A percentile compares a stretch with the other conserved stretches of the same genome.
phyloP scores from a whole-genome alignment of 2,888 invertebrate genomes.

The Drosophila stalkeri region DNA sequence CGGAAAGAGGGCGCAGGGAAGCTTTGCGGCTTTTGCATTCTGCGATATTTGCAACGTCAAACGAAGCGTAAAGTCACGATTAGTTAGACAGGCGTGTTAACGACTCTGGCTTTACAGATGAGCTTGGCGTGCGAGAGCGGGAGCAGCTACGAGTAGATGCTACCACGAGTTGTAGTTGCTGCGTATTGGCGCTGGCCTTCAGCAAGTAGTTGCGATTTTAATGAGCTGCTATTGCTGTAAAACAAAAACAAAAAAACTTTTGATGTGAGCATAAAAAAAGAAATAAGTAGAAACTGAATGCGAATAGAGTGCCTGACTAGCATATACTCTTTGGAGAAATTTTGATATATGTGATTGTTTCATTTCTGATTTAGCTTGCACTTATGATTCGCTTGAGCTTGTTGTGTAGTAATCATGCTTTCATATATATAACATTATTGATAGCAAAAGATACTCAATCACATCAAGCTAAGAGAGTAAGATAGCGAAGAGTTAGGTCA shows the following conservation, averaged over 20 bases:
- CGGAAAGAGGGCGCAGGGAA: background rate
- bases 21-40: slow-evolving; percentile 57
- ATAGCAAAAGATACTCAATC: background rate
- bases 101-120: slow-evolving; percentile 66
- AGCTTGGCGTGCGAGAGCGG: background rate
- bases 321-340: background rate
- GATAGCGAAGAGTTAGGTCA: background rate
- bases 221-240: slow-evolving; percentile 70
- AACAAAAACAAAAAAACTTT: slow-evolving; percentile 67
- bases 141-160: background rate
- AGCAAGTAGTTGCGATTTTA: slow-evolving; percentile 70
- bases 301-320: background rate
- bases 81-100: slow-evolving; percentile 84
- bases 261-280: slow-evolving; percentile 63
- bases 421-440: background rate
- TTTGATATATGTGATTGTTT: background rate
- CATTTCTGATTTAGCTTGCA: too few species aligned
- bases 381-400: background rate
- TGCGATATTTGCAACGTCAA: slow-evolving; percentile 82
- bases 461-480: background rate
- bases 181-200: slow-evolving; percentile 29
- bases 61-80: slow-evolving; percentile 84
- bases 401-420: too few species aligned
- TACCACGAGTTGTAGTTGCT: slow-evolving; percentile 25
- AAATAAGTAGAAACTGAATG: background rate